Evolutionary conservation across 2,888 invertebrate species (phyloP), one percentile per base, ranked within the genome.

Genomic region (Mylabris sibirica): DNA sequence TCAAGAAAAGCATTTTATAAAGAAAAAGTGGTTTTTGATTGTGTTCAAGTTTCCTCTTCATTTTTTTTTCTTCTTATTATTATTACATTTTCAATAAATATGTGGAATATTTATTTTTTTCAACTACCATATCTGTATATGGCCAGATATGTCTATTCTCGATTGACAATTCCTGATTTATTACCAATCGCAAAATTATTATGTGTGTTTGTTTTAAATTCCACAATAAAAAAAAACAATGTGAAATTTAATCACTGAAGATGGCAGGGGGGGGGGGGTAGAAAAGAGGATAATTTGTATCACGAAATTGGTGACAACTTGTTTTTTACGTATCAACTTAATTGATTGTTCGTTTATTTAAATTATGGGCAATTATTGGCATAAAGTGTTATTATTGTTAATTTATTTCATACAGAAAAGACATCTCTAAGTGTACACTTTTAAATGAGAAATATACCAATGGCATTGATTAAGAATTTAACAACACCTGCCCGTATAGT

Each of bases 81-180:
- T 53, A 53, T 53, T 11, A n/a, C n/a, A n/a, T 53, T 53, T 20
- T 20, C n/a, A 17, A 53, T 22, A 11, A 53, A n/a, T n/a, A n/a
- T n/a, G n/a, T n/a, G n/a, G n/a, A n/a, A n/a, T n/a, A n/a, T n/a
- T n/a, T 1, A 14, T 41, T 17, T 4, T 17, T 17, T n/a, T 44
- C n/a, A 6, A 44, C 8, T 44, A 8, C 30, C 30, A 30, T 53
- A 53, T 20, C 49, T 22, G 44, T 44, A 53, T 53, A 53, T 22
- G 49, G 49, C 49, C 49, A 20, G 49, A 49, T 49, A 49, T 22
- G 49, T 53, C 49, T 53, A 53, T 53, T 3, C 8, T 3, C 8
- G 8, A 69, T 59, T 71, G 68, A 64, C 68, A 69, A 70, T 75
- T 73, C 76, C 22, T 77, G 77, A 76, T 77, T 77, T 77, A 76